Evolutionary conservation across 2,797 vertebrate genomes (phyloP).

Genomic region (Chromis chromis): DNA sequence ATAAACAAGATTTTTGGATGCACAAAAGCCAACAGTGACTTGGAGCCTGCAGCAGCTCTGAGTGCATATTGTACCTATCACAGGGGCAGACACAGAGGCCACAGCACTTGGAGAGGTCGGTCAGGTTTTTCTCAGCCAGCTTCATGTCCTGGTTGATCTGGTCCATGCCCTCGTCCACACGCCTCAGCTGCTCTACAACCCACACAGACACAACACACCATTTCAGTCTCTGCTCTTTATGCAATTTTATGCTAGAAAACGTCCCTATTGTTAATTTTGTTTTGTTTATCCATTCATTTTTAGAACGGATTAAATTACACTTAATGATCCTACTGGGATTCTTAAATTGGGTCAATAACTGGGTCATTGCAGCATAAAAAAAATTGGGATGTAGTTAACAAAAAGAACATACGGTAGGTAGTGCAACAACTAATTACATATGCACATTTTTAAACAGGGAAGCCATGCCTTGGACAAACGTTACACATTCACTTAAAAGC

Average conservation of each 20-base stretch:
- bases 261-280: neutral
- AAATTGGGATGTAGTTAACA: neutral
- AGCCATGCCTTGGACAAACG: neutral
- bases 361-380: constrained; percentile 38
- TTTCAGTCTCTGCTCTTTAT: constrained; percentile 12
- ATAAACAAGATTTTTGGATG: neutral
- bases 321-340: constrained; percentile 43
- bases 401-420: constrained; percentile 15
- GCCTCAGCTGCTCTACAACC: constrained; percentile 90
- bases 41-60: constrained; percentile 1
- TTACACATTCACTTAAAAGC: neutral
- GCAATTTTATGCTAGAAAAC: neutral
- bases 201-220: constrained; percentile 26
- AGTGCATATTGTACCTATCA: constrained; percentile 86
- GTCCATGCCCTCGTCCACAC: constrained; percentile 94
- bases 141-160: constrained; percentile 98
- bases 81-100: constrained; percentile 97
- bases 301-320: constrained; percentile 30
- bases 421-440: constrained; percentile 36
- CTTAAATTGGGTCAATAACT: constrained; percentile 62
- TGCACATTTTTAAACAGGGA: constrained; percentile 8
- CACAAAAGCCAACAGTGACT: neutral
- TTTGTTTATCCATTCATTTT: constrained; percentile 39
- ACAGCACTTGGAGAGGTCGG: constrained; percentile 96
- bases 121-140: constrained; percentile 95